Evolutionary conservation across 2,888 invertebrate species (phyloP), one percentile per base, ranked within the genome.

Genomic region (Quadroppia sp.): DNA sequence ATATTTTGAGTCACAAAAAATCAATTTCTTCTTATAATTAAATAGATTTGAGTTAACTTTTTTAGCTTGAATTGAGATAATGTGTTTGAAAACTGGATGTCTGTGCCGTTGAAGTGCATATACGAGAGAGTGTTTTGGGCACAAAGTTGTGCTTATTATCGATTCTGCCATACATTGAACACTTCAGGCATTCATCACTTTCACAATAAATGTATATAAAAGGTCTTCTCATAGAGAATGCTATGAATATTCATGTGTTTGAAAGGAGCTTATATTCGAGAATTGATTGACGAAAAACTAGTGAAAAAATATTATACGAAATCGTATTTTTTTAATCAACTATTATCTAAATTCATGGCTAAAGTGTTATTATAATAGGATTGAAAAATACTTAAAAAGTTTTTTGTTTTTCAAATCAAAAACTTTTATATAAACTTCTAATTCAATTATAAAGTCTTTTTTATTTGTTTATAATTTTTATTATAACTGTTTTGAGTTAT

Each of bases 11-110:
- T 67, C 2, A 23, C 42, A 67, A 67, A 64, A 67, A 67, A 67
- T 67, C 67, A 67, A 67, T 67, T 67, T 67, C 23, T n/a, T 40
- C 42, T n/a, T 67, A 67, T 67, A 67, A 67, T 67, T 67, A 67
- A 67, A 67, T 67, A 67, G 67, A 36, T 67, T 67, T 67, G n/a
- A 67, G 40, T 67, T 40, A 67, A 67, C 40, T 61, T 61, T 61
- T 61, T 50, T 25, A 9, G 17, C 11, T 40, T 13, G 20, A 67
- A 67, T 67, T 42, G 67, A 67, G 67, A 67, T 67, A 67, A 67
- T 67, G 67, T 42, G 67, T 67, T n/a, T 13, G 13, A 64, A 15
- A 40, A 40, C 32, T 67, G 17, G 23, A 61, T 61, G 59, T 61
- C 17, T 45, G 45, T 45, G 53, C 28, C 17, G 23, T 53, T 53